Conservation (phyloP, 1,140 invertebrate species). For the Chelonus insularis region DNA sequence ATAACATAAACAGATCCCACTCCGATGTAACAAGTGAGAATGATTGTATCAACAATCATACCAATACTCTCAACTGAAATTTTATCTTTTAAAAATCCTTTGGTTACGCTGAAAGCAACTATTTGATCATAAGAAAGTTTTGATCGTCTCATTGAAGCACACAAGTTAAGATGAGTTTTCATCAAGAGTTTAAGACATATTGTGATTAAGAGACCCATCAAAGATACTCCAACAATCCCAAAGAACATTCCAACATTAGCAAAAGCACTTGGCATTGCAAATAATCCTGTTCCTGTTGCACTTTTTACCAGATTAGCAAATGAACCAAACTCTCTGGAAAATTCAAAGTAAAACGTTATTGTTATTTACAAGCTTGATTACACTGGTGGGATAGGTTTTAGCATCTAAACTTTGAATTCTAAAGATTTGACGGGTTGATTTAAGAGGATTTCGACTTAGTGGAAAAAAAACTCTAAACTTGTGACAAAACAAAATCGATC, state of each 20-base stretch:
- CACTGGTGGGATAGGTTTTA: no score
- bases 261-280: conserved; percentile 67
- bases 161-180: conserved; percentile 37
- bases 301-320: conserved; percentile 62
- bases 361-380: no score
- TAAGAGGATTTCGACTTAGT: no score
- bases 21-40: conserved; percentile 38
- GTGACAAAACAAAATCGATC: no score
- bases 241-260: conserved; percentile 63
- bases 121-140: conserved; percentile 37
- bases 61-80: conserved; percentile 22
- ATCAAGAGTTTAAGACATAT: conserved; percentile 38
- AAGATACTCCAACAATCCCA: conserved; percentile 51
- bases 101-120: conserved; percentile 31
- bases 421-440: no score
- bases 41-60: conserved; percentile 31
- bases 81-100: conserved; percentile 26
- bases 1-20: conserved; percentile 41
- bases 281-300: conserved; percentile 66
- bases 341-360: no score
- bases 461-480: no score
- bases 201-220: conserved; percentile 57
- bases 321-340: conserved; percentile 55
- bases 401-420: no score
- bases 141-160: conserved; percentile 30